Evolutionary conservation across 2,113 vertebrate genomes (phyloP).

Genomic region (Gobius niger): DNA sequence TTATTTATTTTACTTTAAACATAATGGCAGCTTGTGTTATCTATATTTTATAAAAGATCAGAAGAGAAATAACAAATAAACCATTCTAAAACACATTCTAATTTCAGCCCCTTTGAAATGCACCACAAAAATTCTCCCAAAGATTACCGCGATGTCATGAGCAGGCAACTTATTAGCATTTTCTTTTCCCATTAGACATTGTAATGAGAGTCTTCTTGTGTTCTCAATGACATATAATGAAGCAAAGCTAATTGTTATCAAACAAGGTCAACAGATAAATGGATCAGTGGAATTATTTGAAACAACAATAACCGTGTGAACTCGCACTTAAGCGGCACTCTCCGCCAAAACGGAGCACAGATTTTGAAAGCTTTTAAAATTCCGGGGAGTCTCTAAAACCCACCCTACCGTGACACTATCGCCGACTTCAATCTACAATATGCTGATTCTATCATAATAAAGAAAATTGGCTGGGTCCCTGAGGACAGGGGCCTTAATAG

Average conservation of each 20-base stretch:
- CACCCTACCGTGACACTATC: conserved; percentile 81
- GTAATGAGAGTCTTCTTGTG: conserved; percentile 23
- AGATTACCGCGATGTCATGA: too few relatives aligned
- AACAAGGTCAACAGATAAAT: conserved; percentile 45
- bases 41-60: too few relatives aligned
- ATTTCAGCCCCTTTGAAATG: too few relatives aligned
- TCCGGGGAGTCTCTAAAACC: conserved; percentile 65
- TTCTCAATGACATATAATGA: conserved; percentile 34
- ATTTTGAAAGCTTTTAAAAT: conserved; percentile 66
- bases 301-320: neutral
- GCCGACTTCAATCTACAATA: conserved; percentile 82
- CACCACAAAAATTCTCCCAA: too few relatives aligned
- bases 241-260: conserved; percentile 40
- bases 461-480: conserved; percentile 89
- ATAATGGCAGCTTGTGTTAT: too few relatives aligned
- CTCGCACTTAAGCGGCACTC: neutral
- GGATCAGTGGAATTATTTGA: conserved; percentile 29
- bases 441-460: conserved; percentile 91
- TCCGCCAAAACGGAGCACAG: neutral
- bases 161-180: conserved; percentile 10
- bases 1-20: too few relatives aligned
- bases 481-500: conserved; percentile 81
- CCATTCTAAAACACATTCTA: too few relatives aligned
- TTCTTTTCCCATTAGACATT: conserved; percentile 3
- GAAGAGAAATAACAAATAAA: too few relatives aligned